These are phyloP conservation scores for Austrofundulus limnaeus DNA, from an alignment of 2,113 vertebrate genomes.

Conservation along the genomic window DNA sequence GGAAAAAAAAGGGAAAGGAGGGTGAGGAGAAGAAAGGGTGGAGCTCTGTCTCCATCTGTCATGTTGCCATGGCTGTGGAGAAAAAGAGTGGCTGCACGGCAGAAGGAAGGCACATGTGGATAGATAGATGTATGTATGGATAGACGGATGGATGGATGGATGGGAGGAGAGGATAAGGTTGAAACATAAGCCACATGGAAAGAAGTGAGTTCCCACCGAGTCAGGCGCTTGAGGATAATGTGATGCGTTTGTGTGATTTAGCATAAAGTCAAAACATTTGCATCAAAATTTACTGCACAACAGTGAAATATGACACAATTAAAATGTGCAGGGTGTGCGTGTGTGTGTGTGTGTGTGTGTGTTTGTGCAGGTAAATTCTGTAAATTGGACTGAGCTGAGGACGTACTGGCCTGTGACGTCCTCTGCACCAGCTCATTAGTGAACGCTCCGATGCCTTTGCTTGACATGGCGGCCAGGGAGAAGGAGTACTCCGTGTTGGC, in stretches of 20 bases:
- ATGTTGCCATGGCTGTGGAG: slow-evolving; percentile 51
- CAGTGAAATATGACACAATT: slow-evolving; percentile 13
- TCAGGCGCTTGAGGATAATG: slow-evolving; percentile 36
- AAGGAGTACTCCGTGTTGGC: slow-evolving; percentile 97
- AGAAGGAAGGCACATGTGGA: slow-evolving; percentile 66
- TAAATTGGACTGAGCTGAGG: slow-evolving; percentile 30
- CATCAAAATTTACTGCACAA: slow-evolving; percentile 24
- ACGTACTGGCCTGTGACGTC: slow-evolving; percentile 99
- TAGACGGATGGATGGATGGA: slow-evolving; percentile 45
- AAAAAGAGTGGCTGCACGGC: slow-evolving; percentile 27
- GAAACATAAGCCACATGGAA: slow-evolving; percentile 57
- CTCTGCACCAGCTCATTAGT: slow-evolving; percentile 91
- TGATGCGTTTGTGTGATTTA: slow-evolving; percentile 16
- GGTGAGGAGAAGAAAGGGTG: slow-evolving; percentile 58
- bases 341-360: too few species aligned
- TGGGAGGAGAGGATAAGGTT: slow-evolving; percentile 28
- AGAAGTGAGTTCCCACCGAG: slow-evolving; percentile 33
- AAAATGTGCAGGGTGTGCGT: slow-evolving; percentile 3
- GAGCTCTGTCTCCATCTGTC: slow-evolving; percentile 70
- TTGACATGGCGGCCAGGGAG: slow-evolving; percentile 93
- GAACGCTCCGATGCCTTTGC: slow-evolving; percentile 93
- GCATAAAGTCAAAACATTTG: slow-evolving; percentile 26
- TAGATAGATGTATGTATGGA: slow-evolving; percentile 53
- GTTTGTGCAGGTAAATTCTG: slow-evolving; percentile 3
- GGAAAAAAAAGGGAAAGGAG: slow-evolving; percentile 60